These are phyloP conservation scores for Leucoma salicis DNA, from an alignment of 2,888 invertebrate genomes.

Conservation along the genomic window DNA sequence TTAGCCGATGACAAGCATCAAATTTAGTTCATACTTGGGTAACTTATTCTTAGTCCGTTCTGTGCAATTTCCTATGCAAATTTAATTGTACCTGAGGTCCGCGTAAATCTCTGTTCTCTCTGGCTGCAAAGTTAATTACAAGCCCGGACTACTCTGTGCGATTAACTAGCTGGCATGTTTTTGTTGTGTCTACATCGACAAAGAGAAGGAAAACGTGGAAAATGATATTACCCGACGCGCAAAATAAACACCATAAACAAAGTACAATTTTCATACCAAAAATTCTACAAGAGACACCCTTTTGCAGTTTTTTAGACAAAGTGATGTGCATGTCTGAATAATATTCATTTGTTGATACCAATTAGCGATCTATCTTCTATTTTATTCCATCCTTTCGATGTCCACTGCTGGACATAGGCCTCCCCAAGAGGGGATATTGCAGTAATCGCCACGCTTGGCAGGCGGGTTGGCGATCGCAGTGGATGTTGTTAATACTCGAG, in stretches of 20 bases:
- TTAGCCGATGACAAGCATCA: constrained; percentile 52
- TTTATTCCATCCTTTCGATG: background rate
- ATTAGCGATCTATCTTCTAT: too few relatives aligned
- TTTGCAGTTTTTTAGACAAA: constrained; percentile 11
- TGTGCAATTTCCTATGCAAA: constrained; percentile 81
- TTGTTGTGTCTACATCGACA: constrained; percentile 75
- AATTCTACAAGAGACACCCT: constrained; percentile 19
- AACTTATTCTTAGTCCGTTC: constrained; percentile 77
- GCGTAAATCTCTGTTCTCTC: constrained; percentile 76
- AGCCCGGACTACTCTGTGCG: constrained; percentile 61
- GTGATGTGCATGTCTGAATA: too few relatives aligned
- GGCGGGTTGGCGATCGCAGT: too few relatives aligned
- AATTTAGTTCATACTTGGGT: constrained; percentile 61
- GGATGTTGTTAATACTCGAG: too few relatives aligned
- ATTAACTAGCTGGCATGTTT: constrained; percentile 71
- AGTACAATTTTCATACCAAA: constrained; percentile 21
- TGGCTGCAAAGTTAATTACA: constrained; percentile 78
- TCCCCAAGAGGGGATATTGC: too few relatives aligned
- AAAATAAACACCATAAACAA: constrained; percentile 31
- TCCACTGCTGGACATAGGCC: too few relatives aligned
- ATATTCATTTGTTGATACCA: constrained; percentile 6
- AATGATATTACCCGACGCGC: constrained; percentile 52
- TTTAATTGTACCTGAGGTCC: constrained; percentile 79
- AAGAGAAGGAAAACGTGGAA: constrained; percentile 53
- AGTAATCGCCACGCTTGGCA: too few relatives aligned